Percentiles rank a stretch among this genome's conserved stretches.
phyloP scores from a whole-genome alignment of 1,140 invertebrate species.

The Achatina immaculata region DNA sequence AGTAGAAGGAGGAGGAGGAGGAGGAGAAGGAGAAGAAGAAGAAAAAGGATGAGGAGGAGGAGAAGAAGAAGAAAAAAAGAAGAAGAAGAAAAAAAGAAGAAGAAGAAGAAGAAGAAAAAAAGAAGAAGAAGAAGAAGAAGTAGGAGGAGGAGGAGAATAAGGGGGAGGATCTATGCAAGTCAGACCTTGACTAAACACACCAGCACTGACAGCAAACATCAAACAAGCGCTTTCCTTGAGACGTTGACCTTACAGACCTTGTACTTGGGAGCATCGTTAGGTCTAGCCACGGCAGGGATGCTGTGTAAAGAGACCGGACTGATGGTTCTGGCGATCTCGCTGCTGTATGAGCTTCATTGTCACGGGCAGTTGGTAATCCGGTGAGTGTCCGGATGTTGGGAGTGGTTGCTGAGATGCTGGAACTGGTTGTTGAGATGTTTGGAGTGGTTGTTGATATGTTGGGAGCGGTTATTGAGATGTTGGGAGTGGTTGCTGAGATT shows the following conservation, averaged over 20 bases:
- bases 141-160: no score
- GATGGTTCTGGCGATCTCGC: conserved; percentile 85
- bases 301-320: conserved; percentile 85
- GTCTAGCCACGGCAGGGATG: conserved; percentile 57
- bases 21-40: conserved; percentile 5
- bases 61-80: background rate
- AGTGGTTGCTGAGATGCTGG: no score
- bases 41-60: no score
- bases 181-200: background rate
- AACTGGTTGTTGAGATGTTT: background rate
- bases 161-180: no score
- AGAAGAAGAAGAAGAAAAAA: background rate
- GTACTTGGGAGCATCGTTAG: no score
- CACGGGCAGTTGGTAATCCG: conserved; percentile 31
- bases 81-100: background rate
- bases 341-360: conserved; percentile 64
- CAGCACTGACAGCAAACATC: background rate
- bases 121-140: no score
- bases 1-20: conserved; percentile 6
- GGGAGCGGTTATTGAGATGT: background rate
- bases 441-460: no score
- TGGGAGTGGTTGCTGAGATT: no score
- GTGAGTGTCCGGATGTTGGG: conserved; percentile 43
- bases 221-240: background rate
- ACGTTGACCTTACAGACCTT: no score